phyloP scores from a whole-genome alignment of 2,113 vertebrate species.

The Calyptomena viridis region DNA sequence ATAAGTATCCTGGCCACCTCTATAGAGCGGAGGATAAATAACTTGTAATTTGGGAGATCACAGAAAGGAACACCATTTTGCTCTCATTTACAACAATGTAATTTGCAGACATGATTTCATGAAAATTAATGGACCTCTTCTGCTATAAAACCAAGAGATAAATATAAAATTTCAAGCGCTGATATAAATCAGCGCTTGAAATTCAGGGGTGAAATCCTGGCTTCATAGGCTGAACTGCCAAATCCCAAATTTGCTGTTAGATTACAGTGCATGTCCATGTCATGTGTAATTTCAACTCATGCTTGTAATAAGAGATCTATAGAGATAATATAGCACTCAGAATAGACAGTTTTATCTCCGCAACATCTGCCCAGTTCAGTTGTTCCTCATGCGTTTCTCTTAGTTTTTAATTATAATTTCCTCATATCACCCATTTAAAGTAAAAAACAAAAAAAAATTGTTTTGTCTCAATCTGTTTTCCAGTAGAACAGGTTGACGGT shows the following conservation, averaged over 20 bases:
- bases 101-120: background rate
- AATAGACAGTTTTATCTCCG: background rate
- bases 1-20: background rate
- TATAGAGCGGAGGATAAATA: background rate
- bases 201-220: background rate
- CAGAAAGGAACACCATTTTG: background rate
- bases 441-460: background rate
- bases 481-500: background rate
- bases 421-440: background rate
- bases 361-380: background rate
- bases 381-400: background rate
- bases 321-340: background rate
- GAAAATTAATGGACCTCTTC: background rate
- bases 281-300: background rate
- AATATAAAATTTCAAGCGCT: too few species aligned
- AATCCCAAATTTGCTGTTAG: background rate
- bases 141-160: background rate
- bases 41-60: background rate
- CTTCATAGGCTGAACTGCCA: background rate
- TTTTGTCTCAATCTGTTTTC: background rate
- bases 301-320: background rate
- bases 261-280: background rate
- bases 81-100: background rate
- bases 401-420: background rate
- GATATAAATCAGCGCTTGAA: background rate